Evolutionary conservation across 2,888 invertebrate species (phyloP).

Genomic region (Drosophila melanosoma): DNA sequence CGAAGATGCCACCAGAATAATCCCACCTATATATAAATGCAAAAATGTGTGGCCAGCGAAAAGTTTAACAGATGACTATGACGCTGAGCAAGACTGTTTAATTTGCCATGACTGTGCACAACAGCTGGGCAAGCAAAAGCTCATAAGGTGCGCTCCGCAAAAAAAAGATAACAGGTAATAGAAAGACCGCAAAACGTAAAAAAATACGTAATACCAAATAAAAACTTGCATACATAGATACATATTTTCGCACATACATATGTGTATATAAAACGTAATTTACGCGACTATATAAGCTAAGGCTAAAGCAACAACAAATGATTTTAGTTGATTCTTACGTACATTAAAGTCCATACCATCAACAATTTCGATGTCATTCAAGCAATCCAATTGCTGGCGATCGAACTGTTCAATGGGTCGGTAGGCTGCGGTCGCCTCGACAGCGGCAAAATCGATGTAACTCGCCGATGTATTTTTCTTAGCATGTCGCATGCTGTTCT

Average conservation of each 20-base stretch:
- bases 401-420: conserved; percentile 62
- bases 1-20: neutral
- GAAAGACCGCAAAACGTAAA: conserved; percentile 44
- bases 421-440: conserved; percentile 71
- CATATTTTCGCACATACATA: neutral
- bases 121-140: conserved; percentile 67
- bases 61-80: neutral
- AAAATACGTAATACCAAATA: conserved; percentile 22
- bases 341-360: conserved; percentile 80
- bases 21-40: neutral
- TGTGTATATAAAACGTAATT: neutral
- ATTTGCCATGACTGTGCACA: conserved; percentile 46
- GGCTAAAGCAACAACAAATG: neutral
- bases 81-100: conserved; percentile 2
- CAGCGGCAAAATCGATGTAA: conserved; percentile 81
- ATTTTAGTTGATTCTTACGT: conserved; percentile 42
- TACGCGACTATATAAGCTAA: neutral
- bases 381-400: conserved; percentile 30
- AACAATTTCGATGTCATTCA: conserved; percentile 80
- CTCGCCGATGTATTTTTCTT: conserved; percentile 3
- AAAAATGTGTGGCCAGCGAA: neutral
- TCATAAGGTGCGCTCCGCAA: conserved; percentile 16
- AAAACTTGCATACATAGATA: neutral
- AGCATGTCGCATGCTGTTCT: conserved; percentile 36
- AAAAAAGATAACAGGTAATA: conserved; percentile 23